phyloP scores from a whole-genome alignment of 2,888 invertebrate species.

The Silvanus unidentatus region DNA sequence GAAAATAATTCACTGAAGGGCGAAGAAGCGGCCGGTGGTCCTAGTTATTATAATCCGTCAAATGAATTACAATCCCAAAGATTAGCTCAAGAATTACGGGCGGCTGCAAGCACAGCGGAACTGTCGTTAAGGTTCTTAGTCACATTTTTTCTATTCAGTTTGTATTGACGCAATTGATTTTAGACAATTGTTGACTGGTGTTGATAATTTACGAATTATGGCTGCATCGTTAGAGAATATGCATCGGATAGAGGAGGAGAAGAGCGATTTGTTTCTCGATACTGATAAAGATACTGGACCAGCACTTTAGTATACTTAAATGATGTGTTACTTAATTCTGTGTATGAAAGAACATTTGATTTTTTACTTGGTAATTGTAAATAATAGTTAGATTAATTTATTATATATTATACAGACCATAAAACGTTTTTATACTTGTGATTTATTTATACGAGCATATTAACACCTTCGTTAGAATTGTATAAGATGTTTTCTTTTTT shows the following conservation, averaged over 20 bases:
- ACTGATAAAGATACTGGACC: constrained; percentile 50
- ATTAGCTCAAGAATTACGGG: constrained; percentile 56
- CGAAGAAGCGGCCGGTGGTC: constrained; percentile 45
- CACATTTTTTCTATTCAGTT: neutral
- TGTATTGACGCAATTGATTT: too few species aligned
- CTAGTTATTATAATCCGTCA: constrained; percentile 32
- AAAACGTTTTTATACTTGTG: constrained; percentile 28
- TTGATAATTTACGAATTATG: constrained; percentile 60
- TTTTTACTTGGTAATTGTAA: constrained; percentile 22
- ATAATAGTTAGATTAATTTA: constrained; percentile 1
- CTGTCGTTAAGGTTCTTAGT: constrained; percentile 54
- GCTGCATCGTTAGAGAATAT: constrained; percentile 58
- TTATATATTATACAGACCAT: neutral
- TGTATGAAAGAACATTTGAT: constrained; percentile 25
- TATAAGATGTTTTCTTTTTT: too few species aligned
- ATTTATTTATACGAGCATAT: constrained; percentile 21
- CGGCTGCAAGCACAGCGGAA: constrained; percentile 61
- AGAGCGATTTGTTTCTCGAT: constrained; percentile 48
- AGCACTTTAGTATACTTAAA: constrained; percentile 34
- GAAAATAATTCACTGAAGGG: constrained; percentile 51
- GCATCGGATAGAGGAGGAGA: constrained; percentile 51
- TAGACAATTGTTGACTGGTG: constrained; percentile 61
- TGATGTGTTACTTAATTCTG: constrained; percentile 10
- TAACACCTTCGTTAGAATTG: too few species aligned
- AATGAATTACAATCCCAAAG: constrained; percentile 45